phyloP scores from a whole-genome alignment of 2,888 invertebrate genomes.

The Pardosa pseudoannulata region DNA sequence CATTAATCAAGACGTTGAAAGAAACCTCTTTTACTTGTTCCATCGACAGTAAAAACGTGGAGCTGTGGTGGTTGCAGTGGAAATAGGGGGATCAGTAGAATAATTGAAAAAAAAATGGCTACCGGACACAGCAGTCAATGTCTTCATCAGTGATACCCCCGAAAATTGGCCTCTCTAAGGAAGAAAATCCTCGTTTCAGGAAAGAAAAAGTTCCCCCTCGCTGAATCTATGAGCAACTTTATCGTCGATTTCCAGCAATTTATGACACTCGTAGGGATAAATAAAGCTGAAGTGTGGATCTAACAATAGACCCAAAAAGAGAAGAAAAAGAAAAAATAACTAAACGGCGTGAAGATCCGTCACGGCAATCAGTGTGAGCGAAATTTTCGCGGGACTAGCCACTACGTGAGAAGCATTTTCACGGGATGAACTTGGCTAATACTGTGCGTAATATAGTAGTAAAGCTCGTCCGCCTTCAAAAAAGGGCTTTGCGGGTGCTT shows the following conservation, averaged over 20 bases:
- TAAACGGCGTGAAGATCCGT: slow-evolving; percentile 8
- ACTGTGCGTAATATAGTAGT: slow-evolving; percentile 7
- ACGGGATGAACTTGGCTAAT: background rate
- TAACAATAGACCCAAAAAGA: background rate
- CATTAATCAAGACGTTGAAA: background rate
- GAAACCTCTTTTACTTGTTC: background rate
- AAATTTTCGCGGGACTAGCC: background rate
- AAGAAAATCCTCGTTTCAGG: background rate
- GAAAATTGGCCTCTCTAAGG: background rate
- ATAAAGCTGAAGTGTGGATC: slow-evolving; percentile 1
- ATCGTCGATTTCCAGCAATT: slow-evolving; percentile 39
- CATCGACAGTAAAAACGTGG: background rate
- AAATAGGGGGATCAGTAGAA: too few species aligned
- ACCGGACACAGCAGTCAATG: background rate
- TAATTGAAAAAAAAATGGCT: background rate
- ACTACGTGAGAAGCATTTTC: background rate
- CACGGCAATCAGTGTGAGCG: background rate
- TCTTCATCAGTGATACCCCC: background rate
- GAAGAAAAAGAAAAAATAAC: background rate
- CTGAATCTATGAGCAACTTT: slow-evolving; percentile 22
- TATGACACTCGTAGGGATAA: slow-evolving; percentile 33
- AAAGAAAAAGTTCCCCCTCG: background rate
- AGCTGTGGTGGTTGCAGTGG: too few species aligned
- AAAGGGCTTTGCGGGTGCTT: background rate
- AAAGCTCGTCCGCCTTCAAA: background rate